Base-by-base conservation (phyloP, 1,140 invertebrate genomes). In the Drosophila pachea region DNA sequence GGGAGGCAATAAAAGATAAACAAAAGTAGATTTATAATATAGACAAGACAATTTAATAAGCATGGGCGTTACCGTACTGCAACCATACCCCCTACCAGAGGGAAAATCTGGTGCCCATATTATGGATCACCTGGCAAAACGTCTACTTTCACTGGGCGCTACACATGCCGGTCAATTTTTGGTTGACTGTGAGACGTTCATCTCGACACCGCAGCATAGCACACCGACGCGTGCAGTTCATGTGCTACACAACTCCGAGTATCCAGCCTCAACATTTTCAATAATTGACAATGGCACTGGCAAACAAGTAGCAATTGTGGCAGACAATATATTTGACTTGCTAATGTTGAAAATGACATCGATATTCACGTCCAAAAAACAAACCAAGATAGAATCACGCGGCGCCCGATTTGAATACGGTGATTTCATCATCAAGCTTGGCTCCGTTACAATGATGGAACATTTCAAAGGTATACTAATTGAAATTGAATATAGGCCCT, bases 131-230 rank as follows among this genome's bases (percentile, higher is more conserved):
- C 90, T 98, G 7, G 94, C 95, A 0, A 97, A 97, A 90, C 91
- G 96, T 40, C 92, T 98, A 33, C 91, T 95, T 33, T 94, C 95
- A 0, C 90, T 98, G 14, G 97, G 97, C 36, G 97, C 96, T 0
- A 91, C 93, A 1, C 96, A 95, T 89, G 92, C 93, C 75, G 97
- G 97, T 1, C 95, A 96, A 76, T 98, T 98, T 90, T 90, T 95
- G 47, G 96, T 99, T 0, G 97, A 99, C 81, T 99, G 97, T 88
- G 97, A 99, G 89, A 97, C 96, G 9, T 98, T 96, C 78, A 94
- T 94, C 52, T 96, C 95, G 22, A 93, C 94, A 63, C 93, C 94
- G 8, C 93, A 93, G 75, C 78, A 78, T 43, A 76, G 84, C 0
- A 43, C 92, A 47, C 78, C 93, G 47, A 94, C 94, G 67, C 93